These are phyloP conservation scores for Microcebus tavaratra DNA, from an alignment of 2,113 vertebrate genomes.

Conservation along the genomic window DNA sequence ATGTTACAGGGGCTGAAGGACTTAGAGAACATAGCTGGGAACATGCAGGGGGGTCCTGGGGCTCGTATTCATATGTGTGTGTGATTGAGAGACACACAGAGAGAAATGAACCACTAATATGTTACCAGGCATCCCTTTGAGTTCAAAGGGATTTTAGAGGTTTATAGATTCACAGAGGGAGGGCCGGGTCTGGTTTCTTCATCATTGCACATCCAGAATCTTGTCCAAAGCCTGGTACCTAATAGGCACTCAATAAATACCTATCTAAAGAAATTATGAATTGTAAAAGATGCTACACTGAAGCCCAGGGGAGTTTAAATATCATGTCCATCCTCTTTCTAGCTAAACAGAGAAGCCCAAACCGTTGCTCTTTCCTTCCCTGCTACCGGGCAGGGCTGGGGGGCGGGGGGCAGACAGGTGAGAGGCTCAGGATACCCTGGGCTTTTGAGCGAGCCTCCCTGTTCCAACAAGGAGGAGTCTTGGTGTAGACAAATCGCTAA, in stretches of 20 bases:
- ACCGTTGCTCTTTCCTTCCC: background rate
- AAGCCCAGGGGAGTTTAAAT: background rate
- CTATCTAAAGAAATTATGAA: background rate
- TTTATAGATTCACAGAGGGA: background rate
- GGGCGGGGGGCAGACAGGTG: background rate
- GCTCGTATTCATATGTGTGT: background rate
- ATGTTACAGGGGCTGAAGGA: background rate
- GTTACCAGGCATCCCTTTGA: background rate
- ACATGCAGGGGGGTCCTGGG: background rate
- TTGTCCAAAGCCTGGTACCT: background rate
- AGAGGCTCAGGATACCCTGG: background rate
- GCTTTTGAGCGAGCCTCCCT: background rate
- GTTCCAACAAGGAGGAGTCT: background rate
- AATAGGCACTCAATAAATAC: background rate
- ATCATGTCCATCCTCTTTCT: background rate
- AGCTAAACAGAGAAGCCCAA: background rate
- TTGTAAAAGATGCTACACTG: background rate
- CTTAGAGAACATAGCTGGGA: background rate
- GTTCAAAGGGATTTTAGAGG: background rate
- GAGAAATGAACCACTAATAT: background rate
- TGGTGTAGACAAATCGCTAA: slow-evolving; percentile 37
- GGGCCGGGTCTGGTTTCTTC: background rate
- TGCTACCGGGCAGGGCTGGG: background rate
- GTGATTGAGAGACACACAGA: background rate
- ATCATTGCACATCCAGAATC: background rate